Evolutionary conservation across 1,140 invertebrate genomes (phyloP).

Genomic region (Drosophila athabasca): DNA sequence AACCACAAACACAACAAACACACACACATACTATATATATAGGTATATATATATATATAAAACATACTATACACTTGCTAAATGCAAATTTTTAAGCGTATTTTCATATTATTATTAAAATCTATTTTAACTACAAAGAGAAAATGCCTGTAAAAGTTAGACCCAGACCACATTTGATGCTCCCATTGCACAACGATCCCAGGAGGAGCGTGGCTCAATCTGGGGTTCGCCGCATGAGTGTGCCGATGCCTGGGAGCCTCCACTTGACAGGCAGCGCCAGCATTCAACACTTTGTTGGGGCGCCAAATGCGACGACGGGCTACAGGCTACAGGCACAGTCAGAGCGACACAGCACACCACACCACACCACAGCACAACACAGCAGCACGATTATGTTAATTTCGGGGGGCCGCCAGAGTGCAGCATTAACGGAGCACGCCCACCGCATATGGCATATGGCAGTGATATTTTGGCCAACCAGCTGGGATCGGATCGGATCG

Average conservation of each 20-base stretch:
- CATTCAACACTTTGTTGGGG: slow-evolving; percentile 74
- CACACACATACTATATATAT: slow-evolving; percentile 14
- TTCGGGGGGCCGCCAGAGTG: slow-evolving; percentile 52
- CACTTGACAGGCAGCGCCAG: slow-evolving; percentile 76
- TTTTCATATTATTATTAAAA: slow-evolving; percentile 64
- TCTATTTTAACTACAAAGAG: slow-evolving; percentile 47
- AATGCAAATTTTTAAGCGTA: slow-evolving; percentile 62
- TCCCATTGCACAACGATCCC: slow-evolving; percentile 61
- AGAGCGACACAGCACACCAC: slow-evolving; percentile 8
- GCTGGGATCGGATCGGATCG: slow-evolving; percentile 35
- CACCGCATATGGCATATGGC: slow-evolving; percentile 77
- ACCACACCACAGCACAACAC: slow-evolving; percentile 9
- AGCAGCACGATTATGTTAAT: slow-evolving; percentile 79
- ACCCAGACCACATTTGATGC: slow-evolving; percentile 31
- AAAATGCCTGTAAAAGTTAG: slow-evolving; percentile 32
- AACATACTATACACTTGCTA: slow-evolving; percentile 35
- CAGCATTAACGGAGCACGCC: slow-evolving; percentile 77
- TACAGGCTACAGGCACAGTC: slow-evolving; percentile 13
- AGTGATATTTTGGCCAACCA: slow-evolving; percentile 68
- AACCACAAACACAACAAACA: slow-evolving; percentile 16
- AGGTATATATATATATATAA: slow-evolving; percentile 20
- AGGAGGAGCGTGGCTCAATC: slow-evolving; percentile 24
- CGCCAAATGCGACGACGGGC: slow-evolving; percentile 35
- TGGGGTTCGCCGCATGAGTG: slow-evolving; percentile 24
- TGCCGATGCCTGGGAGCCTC: slow-evolving; percentile 58